These are phyloP conservation scores for Hippopotamus amphibius DNA, from an alignment of 2,113 vertebrate genomes.

Conservation along the genomic window DNA sequence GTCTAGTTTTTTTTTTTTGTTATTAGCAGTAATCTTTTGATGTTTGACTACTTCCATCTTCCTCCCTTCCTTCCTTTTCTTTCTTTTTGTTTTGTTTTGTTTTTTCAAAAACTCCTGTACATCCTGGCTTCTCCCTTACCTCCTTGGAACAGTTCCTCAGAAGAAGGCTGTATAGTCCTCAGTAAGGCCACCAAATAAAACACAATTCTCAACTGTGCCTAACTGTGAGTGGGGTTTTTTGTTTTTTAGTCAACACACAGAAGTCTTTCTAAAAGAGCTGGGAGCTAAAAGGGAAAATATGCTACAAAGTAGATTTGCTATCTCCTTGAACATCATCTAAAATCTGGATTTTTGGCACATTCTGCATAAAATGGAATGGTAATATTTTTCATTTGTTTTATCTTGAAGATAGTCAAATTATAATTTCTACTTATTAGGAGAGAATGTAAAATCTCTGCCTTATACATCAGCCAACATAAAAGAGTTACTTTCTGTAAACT, in stretches of 20 bases:
- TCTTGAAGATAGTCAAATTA: neutral
- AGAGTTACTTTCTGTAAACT: neutral
- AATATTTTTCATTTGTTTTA: neutral
- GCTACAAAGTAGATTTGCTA: constrained; percentile 3
- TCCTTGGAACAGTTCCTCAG: neutral
- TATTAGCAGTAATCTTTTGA: too few relatives aligned
- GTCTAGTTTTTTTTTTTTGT: too few relatives aligned
- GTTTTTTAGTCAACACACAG: neutral
- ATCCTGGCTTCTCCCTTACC: neutral
- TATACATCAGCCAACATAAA: neutral
- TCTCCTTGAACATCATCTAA: neutral
- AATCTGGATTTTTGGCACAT: neutral
- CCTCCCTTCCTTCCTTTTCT: too few relatives aligned
- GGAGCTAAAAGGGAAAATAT: neutral
- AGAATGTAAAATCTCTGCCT: neutral
- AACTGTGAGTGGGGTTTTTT: neutral
- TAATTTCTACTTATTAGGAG: neutral
- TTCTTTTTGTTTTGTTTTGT: neutral
- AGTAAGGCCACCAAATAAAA: neutral
- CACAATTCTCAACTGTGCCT: neutral
- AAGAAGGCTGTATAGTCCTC: neutral
- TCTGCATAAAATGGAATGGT: neutral
- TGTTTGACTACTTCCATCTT: neutral
- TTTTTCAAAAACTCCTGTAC: neutral
- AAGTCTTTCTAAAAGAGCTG: neutral